phyloP scores from a whole-genome alignment of 2,888 invertebrate genomes.

The Nomada ferruginata region DNA sequence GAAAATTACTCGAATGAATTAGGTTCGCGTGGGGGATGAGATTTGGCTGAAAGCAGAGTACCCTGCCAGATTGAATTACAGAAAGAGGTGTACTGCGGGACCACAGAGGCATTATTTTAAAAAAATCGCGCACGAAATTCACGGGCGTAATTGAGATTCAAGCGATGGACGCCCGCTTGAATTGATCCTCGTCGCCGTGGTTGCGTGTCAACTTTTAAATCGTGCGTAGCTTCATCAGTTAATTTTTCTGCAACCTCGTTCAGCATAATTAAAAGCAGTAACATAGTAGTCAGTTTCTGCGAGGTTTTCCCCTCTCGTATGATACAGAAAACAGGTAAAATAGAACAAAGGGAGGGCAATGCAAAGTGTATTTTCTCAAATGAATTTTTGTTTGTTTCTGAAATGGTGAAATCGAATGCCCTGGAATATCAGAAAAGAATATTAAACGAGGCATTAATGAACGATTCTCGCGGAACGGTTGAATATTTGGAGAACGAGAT shows the following conservation, averaged over 20 bases:
- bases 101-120: not conserved
- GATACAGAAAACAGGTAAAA: no score
- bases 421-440: no score
- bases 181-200: not conserved
- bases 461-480: conserved; percentile 2
- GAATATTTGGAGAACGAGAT: conserved; percentile 11
- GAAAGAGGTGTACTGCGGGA: not conserved
- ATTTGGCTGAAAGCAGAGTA: not conserved
- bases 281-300: not conserved
- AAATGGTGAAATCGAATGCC: no score
- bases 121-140: not conserved
- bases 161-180: not conserved
- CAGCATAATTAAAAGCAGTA: not conserved
- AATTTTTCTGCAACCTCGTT: not conserved
- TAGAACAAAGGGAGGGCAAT: no score
- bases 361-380: no score
- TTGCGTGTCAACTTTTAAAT: not conserved
- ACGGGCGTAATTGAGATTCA: conserved; percentile 17
- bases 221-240: no score
- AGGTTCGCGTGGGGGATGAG: not conserved
- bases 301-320: no score
- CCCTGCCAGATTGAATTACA: not conserved
- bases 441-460: not conserved
- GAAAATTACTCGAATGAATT: not conserved
- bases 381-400: no score